A percentile compares a stretch with the other conserved stretches of the same genome.
Conservation (phyloP, 2,797 vertebrate genomes). For the Scolopax rusticola region DNA sequence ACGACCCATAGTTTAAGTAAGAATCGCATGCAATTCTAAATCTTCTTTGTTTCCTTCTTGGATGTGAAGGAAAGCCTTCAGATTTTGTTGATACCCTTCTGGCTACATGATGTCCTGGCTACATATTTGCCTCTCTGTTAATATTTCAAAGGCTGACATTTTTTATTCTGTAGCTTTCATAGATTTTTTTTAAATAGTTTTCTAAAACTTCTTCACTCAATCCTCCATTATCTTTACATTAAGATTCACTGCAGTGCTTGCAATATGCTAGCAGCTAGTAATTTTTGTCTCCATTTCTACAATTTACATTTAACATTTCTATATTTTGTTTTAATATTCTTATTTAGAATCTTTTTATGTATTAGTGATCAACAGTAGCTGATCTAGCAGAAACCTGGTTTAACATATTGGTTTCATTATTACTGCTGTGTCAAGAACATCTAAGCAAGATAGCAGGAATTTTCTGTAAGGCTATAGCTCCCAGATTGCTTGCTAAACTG, state of each 20-base stretch:
- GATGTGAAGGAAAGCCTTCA: not conserved
- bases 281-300: not conserved
- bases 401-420: not conserved
- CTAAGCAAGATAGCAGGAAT: not conserved
- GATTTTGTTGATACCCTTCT: not conserved
- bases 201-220: not conserved
- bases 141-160: not conserved
- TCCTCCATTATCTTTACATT: not conserved
- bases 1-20: not conserved
- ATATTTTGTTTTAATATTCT: not conserved
- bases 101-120: not conserved
- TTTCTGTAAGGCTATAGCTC: not conserved
- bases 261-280: not conserved
- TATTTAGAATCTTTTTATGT: not conserved
- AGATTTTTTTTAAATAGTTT: not conserved
- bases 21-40: not conserved
- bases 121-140: not conserved
- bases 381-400: not conserved
- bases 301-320: not conserved
- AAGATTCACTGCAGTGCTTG: not conserved
- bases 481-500: not conserved
- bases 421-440: not conserved
- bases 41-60: not conserved
- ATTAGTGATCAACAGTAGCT: not conserved
- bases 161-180: not conserved